Conservation (phyloP, 2,797 vertebrate genomes). For the Lutjanus campechanus region DNA sequence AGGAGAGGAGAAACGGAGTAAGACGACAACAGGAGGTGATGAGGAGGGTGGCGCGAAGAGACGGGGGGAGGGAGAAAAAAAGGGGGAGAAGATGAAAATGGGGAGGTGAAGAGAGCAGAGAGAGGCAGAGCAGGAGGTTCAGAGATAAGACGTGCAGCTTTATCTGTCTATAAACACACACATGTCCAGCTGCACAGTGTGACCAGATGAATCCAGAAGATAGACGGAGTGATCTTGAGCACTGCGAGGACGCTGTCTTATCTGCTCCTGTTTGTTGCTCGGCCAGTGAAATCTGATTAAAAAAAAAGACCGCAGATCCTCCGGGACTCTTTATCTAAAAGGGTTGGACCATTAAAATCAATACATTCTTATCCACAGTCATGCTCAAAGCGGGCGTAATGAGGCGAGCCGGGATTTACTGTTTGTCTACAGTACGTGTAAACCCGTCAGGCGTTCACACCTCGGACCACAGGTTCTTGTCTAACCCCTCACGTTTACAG, state of each 20-base stretch:
- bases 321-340: constrained; percentile 67
- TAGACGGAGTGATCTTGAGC: constrained; percentile 50
- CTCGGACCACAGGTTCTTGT: constrained; percentile 12
- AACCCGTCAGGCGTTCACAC: constrained; percentile 19
- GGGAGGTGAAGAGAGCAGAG: constrained; percentile 31
- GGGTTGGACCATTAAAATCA: constrained; percentile 61
- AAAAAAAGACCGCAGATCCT: constrained; percentile 34
- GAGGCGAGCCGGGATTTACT: constrained; percentile 60
- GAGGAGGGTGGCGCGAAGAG: constrained; percentile 10
- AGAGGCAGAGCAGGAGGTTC: constrained; percentile 33
- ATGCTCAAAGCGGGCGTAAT: constrained; percentile 56
- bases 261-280: constrained; percentile 40
- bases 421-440: constrained; percentile 35
- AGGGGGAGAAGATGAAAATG: constrained; percentile 32
- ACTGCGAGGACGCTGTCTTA: constrained; percentile 54
- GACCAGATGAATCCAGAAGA: constrained; percentile 58
- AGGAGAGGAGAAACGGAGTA: background rate
- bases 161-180: constrained; percentile 66
- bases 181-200: constrained; percentile 43
- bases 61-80: background rate
- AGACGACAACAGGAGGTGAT: constrained; percentile 12
- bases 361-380: constrained; percentile 62
- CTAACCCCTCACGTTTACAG: constrained; percentile 8
- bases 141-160: constrained; percentile 64
- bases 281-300: constrained; percentile 60